Conservation (phyloP, 1,140 invertebrate genomes). For the Cataglyphis hispanica region DNA sequence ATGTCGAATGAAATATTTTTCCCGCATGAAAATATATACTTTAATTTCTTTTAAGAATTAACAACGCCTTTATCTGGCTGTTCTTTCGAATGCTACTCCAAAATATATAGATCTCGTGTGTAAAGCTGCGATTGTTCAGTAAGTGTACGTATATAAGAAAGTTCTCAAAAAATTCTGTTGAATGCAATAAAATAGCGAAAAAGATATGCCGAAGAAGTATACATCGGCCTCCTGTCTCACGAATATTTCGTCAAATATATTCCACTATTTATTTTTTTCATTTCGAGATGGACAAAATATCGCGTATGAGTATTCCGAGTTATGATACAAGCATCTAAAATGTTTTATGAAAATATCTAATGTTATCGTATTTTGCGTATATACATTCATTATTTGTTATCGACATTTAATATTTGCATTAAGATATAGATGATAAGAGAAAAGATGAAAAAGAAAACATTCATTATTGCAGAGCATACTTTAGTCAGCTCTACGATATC, state of each 20-base stretch:
- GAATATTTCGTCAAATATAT: constrained; percentile 12
- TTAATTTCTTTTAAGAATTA: constrained; percentile 17
- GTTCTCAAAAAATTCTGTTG: constrained; percentile 11
- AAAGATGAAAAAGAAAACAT: background rate
- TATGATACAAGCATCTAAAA: constrained; percentile 57
- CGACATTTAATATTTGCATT: constrained; percentile 4
- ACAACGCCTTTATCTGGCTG: background rate
- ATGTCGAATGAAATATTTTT: constrained; percentile 7
- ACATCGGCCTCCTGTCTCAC: background rate
- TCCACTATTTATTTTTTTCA: background rate
- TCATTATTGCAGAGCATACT: too few species aligned
- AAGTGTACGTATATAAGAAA: constrained; percentile 7
- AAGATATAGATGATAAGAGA: constrained; percentile 22
- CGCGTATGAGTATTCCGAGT: constrained; percentile 41
- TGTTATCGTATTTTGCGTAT: constrained; percentile 11
- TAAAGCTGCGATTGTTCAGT: background rate
- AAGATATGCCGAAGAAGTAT: background rate
- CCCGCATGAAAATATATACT: background rate
- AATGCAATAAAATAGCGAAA: constrained; percentile 23
- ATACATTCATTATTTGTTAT: constrained; percentile 35
- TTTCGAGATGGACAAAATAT: constrained; percentile 3
- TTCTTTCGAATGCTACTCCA: background rate
- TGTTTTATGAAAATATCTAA: constrained; percentile 51
- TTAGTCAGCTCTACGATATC: background rate
- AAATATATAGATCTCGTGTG: constrained; percentile 27